Conservation (phyloP, 1,140 invertebrate genomes). For the Bilobella aurantiaca region DNA sequence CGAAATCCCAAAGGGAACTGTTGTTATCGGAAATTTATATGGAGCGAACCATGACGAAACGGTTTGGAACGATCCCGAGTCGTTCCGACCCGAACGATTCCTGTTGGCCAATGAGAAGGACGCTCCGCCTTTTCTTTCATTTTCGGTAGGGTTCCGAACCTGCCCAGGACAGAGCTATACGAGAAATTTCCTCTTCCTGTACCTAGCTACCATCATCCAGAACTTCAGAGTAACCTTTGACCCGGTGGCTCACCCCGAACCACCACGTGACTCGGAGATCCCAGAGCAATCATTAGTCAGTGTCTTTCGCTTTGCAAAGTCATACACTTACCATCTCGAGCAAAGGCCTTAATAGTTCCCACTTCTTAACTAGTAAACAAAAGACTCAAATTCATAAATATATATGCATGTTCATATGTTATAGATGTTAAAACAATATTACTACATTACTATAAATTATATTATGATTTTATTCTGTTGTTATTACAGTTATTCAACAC, state of each 20-base stretch:
- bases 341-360: not conserved
- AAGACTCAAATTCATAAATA: too few species aligned
- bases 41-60: slow-evolving; percentile 36
- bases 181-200: not conserved
- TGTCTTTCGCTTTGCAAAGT: not conserved
- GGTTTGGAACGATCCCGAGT: slow-evolving; percentile 37
- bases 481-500: too few species aligned
- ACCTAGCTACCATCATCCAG: not conserved
- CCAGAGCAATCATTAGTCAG: not conserved
- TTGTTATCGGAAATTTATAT: slow-evolving; percentile 38
- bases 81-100: slow-evolving; percentile 39
- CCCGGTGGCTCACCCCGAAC: not conserved
- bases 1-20: slow-evolving; percentile 38
- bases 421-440: too few species aligned
- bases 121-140: not conserved
- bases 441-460: too few species aligned
- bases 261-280: not conserved
- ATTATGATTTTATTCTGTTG: too few species aligned
- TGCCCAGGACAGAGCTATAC: not conserved
- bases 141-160: not conserved
- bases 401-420: too few species aligned
- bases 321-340: not conserved
- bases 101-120: slow-evolving; percentile 28
- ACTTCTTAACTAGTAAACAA: too few species aligned
- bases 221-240: not conserved